Base-by-base conservation (phyloP, 2,888 invertebrate genomes). In the Yponomeuta sedellus region DNA sequence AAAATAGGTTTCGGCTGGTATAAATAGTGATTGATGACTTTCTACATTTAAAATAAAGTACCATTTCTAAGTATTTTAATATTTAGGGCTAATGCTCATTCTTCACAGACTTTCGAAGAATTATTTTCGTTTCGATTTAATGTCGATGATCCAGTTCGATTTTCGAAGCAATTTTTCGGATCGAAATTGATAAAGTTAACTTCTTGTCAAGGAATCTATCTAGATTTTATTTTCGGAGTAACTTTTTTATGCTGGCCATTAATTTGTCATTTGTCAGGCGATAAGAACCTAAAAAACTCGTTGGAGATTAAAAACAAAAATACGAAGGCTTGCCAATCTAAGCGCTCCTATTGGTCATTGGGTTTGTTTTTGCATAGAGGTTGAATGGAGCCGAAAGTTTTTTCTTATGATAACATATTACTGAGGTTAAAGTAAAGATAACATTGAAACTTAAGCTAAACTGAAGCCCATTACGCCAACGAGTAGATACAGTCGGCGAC, bases 331-430 rank as follows among this genome's bases (percentile, higher is more conserved):
- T 44, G 63, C 11, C 63, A 3, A 44, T 20, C 12, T 19, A 44
- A 63, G 63, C 40, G 11, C 22, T 63, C 20, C 20, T 12, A 63
- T 63, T 63, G 63, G 63, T 20, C 20, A 10, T 52, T 12, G 44
- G 16, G 16, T 1, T 52, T 52, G 44, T 52, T 52, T 1, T 16
- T 52, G 44, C 16, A 16, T 1, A 52, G 3, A 16, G 28, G 39
- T 39, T 64, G 56, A 64, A n/a, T 64, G 64, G n/a, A 22, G 59
- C 59, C 59, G 11, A 25, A 25, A 25, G 59, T 59, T 59, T 20
- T 59, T 25, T 4, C 16, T 12, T 52, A 52, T 16, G 44, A 52
- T 52, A 52, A 16, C 16, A 1, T 52, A n/a, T n/a, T n/a, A 52
- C 44, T 52, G 44, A 52, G 16, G 44, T 52, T 52, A 3, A 16